Percentiles rank a stretch among this genome's conserved stretches.
These are phyloP conservation scores for Tribolium madens DNA, from an alignment of 1,140 invertebrate species.

Conservation along the genomic window DNA sequence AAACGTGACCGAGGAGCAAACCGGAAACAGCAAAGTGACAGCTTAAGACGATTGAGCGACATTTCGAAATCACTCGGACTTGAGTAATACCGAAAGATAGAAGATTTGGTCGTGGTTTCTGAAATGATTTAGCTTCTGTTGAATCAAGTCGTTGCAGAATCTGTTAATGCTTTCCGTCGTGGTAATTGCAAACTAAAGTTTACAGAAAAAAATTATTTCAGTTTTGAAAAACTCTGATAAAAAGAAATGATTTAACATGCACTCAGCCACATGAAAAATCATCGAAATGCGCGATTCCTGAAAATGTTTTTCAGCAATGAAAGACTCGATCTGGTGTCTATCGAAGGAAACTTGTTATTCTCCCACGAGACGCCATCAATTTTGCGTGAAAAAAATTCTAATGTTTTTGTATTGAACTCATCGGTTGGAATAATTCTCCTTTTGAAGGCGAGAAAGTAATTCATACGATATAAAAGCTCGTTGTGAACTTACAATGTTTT, in stretches of 20 bases:
- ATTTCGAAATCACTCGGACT: neutral
- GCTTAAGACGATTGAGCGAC: neutral
- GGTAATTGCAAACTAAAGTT: too few relatives aligned
- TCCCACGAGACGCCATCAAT: constrained; percentile 22
- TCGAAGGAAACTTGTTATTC: constrained; percentile 11
- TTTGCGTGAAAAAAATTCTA: constrained; percentile 3
- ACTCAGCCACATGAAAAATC: constrained; percentile 5
- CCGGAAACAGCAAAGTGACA: constrained; percentile 11
- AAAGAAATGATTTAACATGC: constrained; percentile 8
- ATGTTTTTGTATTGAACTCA: constrained; percentile 1
- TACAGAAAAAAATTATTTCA: too few relatives aligned
- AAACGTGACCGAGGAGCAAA: neutral
- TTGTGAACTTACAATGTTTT: neutral
- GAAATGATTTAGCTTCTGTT: neutral
- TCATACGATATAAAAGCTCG: neutral
- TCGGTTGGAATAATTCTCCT: neutral
- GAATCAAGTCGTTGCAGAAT: neutral
- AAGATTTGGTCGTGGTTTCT: neutral
- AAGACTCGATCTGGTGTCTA: neutral
- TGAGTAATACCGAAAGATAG: neutral
- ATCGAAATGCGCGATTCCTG: neutral
- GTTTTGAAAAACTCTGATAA: too few relatives aligned
- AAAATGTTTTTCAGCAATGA: neutral
- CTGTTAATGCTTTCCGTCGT: neutral
- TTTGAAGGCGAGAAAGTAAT: constrained; percentile 2